Base-by-base conservation (phyloP, 2,113 vertebrate species). In the Cynoglossus semilaevis region DNA sequence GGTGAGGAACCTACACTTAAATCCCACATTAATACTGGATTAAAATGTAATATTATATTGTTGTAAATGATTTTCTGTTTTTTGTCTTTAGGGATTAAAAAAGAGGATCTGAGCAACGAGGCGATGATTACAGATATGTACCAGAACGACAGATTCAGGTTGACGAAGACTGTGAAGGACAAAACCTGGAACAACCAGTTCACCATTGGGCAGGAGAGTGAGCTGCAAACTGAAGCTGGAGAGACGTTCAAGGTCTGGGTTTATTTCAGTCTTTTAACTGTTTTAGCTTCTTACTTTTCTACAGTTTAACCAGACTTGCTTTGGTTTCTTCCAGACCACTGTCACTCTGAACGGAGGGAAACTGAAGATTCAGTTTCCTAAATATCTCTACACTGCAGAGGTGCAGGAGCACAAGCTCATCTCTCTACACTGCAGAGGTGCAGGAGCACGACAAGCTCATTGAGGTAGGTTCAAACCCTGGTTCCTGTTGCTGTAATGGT, bases 351-450 rank as follows among this genome's bases (percentile, higher is more conserved):
- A 64, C 1, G 42, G 22, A 7, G 36, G 41, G 19, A 47, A 64
- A 64, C 19, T 64, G 42, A 52, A 36, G 41, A 58, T 52, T 16
- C 10, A 52, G 35, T 58, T 42, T 29, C 54, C 16, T 15, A 71
- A 48, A 15, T 38, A 48, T 34, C 2, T 40, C 38, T 34, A 65
- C 37, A 66, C 51, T 7, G 44, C 38, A 4, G 40, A 55, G 38
- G 3, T 65, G 38, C 11, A 13, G 18, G 59, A 11, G 2, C 44
- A 42, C 42, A 35, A 45, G 58, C n/a, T n/a, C n/a, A 16, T 37
- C 42, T 34, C 2, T 40, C 38, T 34, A 65, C 37, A 66, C 51
- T 7, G 44, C 38, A 4, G 40, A 55, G 38, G 3, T 65, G 38
- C 11, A 13, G 18, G 59, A 11, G 2, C 44, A 6, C 22, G 22